These are phyloP conservation scores for Mantis religiosa DNA, from an alignment of 2,888 invertebrate species.

Conservation along the genomic window DNA sequence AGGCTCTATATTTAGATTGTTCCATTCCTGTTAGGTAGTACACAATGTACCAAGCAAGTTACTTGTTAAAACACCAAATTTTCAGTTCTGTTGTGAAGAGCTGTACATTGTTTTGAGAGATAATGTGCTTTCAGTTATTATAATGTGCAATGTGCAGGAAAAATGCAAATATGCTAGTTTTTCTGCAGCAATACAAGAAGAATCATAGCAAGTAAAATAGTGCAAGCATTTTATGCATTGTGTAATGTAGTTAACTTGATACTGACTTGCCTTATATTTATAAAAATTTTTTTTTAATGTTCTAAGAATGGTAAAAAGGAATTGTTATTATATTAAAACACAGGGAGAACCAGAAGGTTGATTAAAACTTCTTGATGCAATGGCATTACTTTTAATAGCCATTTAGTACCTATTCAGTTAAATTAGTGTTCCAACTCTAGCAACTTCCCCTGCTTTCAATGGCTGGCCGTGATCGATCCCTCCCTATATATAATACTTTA, in stretches of 20 bases:
- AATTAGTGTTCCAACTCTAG: no score
- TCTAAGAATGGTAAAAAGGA: neutral
- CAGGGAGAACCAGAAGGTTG: no score
- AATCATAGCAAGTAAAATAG: neutral
- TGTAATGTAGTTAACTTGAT: neutral
- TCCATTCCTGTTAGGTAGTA: constrained; percentile 19
- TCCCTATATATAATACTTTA: no score
- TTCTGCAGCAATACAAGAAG: neutral
- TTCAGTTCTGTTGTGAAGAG: neutral
- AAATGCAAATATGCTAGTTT: neutral
- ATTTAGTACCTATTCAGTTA: no score
- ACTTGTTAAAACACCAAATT: neutral
- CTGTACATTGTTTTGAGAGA: neutral
- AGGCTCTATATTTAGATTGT: constrained; percentile 15
- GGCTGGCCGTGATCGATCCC: no score
- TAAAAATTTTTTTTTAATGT: neutral
- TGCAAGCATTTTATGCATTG: neutral
- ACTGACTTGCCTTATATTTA: neutral
- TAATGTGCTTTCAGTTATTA: neutral
- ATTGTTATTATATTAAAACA: neutral
- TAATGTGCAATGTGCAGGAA: neutral
- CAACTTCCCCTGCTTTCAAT: no score
- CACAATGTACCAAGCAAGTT: neutral
- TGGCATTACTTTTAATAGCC: no score
- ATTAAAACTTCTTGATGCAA: no score